Evolutionary conservation across 2,888 invertebrate species (phyloP), one percentile per base, ranked within the genome.

Genomic region (Andrena praecox): DNA sequence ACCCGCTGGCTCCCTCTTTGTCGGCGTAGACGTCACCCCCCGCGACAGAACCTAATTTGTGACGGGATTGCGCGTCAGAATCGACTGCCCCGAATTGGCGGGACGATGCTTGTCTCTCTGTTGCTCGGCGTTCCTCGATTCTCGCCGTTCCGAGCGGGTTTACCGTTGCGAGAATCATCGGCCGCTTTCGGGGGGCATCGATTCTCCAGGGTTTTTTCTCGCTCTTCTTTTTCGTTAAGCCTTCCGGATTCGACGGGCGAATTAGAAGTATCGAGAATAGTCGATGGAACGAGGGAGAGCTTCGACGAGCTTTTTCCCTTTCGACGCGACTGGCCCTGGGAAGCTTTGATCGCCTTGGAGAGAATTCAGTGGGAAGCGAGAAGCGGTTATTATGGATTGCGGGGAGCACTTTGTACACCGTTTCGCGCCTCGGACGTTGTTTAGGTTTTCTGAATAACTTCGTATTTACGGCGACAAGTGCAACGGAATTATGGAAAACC

Each of bases 11-110:
- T 71, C 50, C 33, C 54, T 35, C 67, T 80, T 72, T 72, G 72
- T 63, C 80, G 54, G 33, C 29, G 48, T 42, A 27, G 48, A 50
- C 67, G 50, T 68, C 72, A 56, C 24, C 62, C 27, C 48, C 68
- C 27, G 24, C 63, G 78, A 72, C 27, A 50, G 67, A 80, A 80
- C 67, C 68, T 80, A 80, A 80, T 80, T 80, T 72, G 12, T 29
- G 27, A n/a, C 72, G 56, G 78, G 63, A 78, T 73, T 59, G 78
- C 72, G 56, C 35, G 50, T 42, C 78, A 35, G 68, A 64, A 73
- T 73, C 78, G 78, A 72, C 20, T 31, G 56, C 56, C 29, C n/a
- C 68, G 63, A 72, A 63, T 77, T 27, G 2, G 24, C 2, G 77
- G 33, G 27, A 67, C 16, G 50, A 24, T 12, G 29, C 24, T 68